These are phyloP conservation scores for Hydriomena furcata DNA, from an alignment of 2,888 invertebrate genomes.

Conservation along the genomic window DNA sequence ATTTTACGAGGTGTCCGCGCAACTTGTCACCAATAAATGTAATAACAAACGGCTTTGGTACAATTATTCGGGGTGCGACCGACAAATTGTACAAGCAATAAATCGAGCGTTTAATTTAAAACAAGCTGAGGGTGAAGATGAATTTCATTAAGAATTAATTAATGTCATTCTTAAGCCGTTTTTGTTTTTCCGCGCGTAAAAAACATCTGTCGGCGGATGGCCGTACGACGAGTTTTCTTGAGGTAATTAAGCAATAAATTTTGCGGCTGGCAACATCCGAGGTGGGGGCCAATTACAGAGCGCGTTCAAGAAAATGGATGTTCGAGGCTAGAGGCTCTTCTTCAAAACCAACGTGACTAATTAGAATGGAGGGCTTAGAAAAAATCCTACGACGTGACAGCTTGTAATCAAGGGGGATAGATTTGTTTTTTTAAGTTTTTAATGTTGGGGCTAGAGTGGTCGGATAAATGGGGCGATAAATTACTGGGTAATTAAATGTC, in stretches of 20 bases:
- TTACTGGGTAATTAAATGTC: slow-evolving; percentile 78
- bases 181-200: slow-evolving; percentile 81
- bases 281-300: slow-evolving; percentile 77
- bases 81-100: slow-evolving; percentile 82
- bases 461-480: slow-evolving; percentile 78
- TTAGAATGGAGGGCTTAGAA: slow-evolving; percentile 79
- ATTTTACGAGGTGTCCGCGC: slow-evolving; percentile 55
- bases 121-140: slow-evolving; percentile 80
- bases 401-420: slow-evolving; percentile 82
- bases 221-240: slow-evolving; percentile 76
- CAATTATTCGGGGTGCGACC: slow-evolving; percentile 66
- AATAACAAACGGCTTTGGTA: slow-evolving; percentile 66
- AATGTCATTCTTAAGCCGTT: slow-evolving; percentile 83
- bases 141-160: slow-evolving; percentile 84
- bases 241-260: slow-evolving; percentile 85
- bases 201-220: slow-evolving; percentile 77
- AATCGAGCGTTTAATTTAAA: slow-evolving; percentile 81
- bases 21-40: slow-evolving; percentile 73
- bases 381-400: slow-evolving; percentile 81
- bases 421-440: slow-evolving; percentile 62
- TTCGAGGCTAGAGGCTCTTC: slow-evolving; percentile 51
- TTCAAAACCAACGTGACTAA: slow-evolving; percentile 70
- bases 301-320: slow-evolving; percentile 79
- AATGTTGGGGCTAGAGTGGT: slow-evolving; percentile 61
- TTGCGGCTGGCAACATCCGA: slow-evolving; percentile 77